Conservation (phyloP, 2,797 vertebrate genomes). For the Varecia variegata region DNA sequence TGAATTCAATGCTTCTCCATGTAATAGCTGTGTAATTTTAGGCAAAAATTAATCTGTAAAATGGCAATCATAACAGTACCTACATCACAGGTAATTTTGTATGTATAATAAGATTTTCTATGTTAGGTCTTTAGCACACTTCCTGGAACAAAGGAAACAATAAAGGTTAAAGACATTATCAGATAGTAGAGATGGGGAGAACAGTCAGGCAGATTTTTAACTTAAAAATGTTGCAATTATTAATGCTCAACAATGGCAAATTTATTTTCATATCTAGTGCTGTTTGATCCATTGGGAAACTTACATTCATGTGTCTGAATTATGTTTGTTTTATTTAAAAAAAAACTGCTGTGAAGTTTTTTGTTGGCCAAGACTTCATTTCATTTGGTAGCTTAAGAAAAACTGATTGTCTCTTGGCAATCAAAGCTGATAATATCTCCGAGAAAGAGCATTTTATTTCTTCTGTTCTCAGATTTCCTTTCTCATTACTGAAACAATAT, state of each 20-base stretch:
- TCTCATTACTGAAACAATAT: slow-evolving; percentile 58
- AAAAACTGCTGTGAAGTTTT: background rate
- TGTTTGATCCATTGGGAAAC: background rate
- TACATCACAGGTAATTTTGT: background rate
- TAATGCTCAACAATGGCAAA: background rate
- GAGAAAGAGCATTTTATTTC: background rate
- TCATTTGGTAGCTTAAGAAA: slow-evolving; percentile 33
- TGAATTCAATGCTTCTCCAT: background rate
- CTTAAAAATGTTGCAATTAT: background rate
- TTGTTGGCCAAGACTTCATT: background rate
- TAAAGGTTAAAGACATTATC: background rate
- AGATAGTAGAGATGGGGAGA: background rate
- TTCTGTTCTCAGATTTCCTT: slow-evolving; percentile 34
- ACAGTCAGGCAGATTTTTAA: background rate
- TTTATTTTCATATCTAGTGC: background rate
- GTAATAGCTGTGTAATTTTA: background rate
- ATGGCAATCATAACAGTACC: background rate
- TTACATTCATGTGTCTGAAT: background rate
- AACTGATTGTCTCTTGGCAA: slow-evolving; percentile 60
- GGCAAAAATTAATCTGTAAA: slow-evolving; percentile 1
- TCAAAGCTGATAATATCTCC: background rate
- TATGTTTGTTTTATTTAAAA: background rate
- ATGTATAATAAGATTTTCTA: background rate
- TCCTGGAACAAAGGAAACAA: background rate
- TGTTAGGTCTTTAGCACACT: background rate